These are phyloP conservation scores for Zeugodacus cucurbitae DNA, from an alignment of 1,140 invertebrate genomes.

Conservation along the genomic window DNA sequence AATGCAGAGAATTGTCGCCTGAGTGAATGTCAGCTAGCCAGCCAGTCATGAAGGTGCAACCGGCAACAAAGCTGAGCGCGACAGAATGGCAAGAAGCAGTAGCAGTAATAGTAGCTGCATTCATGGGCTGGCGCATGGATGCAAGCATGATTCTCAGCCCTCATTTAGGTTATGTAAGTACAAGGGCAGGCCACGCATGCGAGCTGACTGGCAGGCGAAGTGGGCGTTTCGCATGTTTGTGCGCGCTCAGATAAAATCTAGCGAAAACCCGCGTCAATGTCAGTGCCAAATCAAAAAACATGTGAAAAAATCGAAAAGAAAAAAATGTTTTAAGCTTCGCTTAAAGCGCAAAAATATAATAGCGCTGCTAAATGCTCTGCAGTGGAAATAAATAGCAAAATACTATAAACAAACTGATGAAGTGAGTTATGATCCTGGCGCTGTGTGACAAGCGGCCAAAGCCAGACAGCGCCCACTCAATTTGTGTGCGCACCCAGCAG, in stretches of 20 bases:
- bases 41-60: not conserved
- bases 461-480: slow-evolving; percentile 33
- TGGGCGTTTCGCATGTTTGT: slow-evolving; percentile 6
- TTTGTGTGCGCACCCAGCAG: slow-evolving; percentile 17
- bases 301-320: not conserved
- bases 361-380: not conserved
- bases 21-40: not conserved
- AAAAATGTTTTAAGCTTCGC: not conserved
- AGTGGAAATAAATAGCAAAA: not conserved
- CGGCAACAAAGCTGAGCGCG: not conserved
- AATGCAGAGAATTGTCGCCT: not conserved
- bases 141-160: not conserved
- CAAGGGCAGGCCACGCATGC: not conserved
- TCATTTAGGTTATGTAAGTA: not conserved
- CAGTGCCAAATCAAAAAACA: not conserved
- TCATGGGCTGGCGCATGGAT: not conserved
- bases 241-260: not conserved
- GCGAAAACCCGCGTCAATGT: slow-evolving; percentile 13
- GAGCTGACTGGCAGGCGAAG: not conserved
- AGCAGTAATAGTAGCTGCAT: not conserved
- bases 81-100: not conserved
- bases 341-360: no score
- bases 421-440: not conserved
- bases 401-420: not conserved
- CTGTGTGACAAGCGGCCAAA: not conserved